These are phyloP conservation scores for Rhegmatorhina hoffmannsi DNA, from an alignment of 2,113 vertebrate genomes.

Conservation along the genomic window DNA sequence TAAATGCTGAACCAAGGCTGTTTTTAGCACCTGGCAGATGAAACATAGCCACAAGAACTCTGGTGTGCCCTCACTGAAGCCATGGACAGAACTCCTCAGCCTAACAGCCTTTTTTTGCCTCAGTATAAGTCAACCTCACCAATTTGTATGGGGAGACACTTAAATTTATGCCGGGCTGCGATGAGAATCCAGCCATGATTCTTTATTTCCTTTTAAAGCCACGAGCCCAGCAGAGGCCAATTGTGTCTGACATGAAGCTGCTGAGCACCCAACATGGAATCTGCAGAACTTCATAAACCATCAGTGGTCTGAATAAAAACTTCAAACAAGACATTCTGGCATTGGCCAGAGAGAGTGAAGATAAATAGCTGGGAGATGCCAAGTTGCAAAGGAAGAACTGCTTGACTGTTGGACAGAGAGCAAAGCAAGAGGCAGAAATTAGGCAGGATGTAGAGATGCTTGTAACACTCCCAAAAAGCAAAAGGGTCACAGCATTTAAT, in stretches of 20 bases:
- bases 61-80: rapidly evolving
- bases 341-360: slow-evolving; percentile 53
- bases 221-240: slow-evolving; percentile 56
- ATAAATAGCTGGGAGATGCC: slow-evolving; percentile 55
- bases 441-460: slow-evolving; percentile 3
- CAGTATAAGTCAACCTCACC: not conserved
- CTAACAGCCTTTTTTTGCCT: not conserved
- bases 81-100: not conserved
- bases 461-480: slow-evolving; percentile 57
- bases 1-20: not conserved
- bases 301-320: slow-evolving; percentile 70
- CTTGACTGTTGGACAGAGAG: slow-evolving; percentile 49
- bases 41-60: not conserved
- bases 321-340: slow-evolving; percentile 50
- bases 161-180: not conserved
- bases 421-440: slow-evolving; percentile 55
- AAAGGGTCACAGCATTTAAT: slow-evolving; percentile 68
- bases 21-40: not conserved
- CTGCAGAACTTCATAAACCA: slow-evolving; percentile 59
- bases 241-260: slow-evolving; percentile 39
- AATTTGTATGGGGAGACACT: not conserved
- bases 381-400: slow-evolving; percentile 37
- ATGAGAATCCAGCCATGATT: not conserved
- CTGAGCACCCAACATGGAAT: slow-evolving; percentile 52
- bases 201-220: slow-evolving; percentile 56